A percentile compares a stretch with the other conserved stretches of the same genome.
These are phyloP conservation scores for Argentina silus DNA, from an alignment of 2,797 vertebrate species.

Conservation along the genomic window DNA sequence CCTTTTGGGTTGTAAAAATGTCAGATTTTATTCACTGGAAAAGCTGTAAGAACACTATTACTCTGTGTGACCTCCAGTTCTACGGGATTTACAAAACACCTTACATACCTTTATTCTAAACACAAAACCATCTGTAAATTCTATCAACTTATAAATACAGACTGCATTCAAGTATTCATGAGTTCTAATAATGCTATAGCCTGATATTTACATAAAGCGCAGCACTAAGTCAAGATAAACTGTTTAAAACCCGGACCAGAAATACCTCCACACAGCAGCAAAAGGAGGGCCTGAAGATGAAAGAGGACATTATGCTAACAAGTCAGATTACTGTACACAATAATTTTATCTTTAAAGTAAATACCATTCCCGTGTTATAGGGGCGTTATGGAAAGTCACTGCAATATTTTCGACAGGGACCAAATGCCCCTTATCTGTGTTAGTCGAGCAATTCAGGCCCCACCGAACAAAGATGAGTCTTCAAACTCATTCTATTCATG, in stretches of 20 bases:
- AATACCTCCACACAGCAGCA: conserved; percentile 76
- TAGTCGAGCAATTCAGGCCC: conserved; percentile 87
- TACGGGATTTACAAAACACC: conserved; percentile 72
- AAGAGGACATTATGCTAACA: conserved; percentile 86
- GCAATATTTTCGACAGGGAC: conserved; percentile 76
- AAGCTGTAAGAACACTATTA: conserved; percentile 74
- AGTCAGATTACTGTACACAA: conserved; percentile 89
- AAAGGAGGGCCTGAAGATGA: conserved; percentile 71
- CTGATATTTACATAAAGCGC: conserved; percentile 82
- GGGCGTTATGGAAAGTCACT: conserved; percentile 71
- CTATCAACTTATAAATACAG: conserved; percentile 80
- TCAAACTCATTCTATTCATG: conserved; percentile 94
- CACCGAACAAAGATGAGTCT: conserved; percentile 93
- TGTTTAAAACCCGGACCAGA: conserved; percentile 75
- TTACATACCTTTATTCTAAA: conserved; percentile 69
- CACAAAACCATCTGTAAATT: conserved; percentile 76
- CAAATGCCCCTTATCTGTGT: conserved; percentile 85
- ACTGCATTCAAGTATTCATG: conserved; percentile 75
- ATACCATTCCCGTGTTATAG: conserved; percentile 79
- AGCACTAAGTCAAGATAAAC: conserved; percentile 80
- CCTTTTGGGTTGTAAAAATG: conserved; percentile 63
- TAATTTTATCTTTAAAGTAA: conserved; percentile 88
- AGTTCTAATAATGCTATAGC: conserved; percentile 79
- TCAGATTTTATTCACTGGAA: conserved; percentile 75
- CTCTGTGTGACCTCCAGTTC: conserved; percentile 74